These are phyloP conservation scores for Cacajao melanocephalus DNA, from an alignment of 2,797 vertebrate species.

Conservation along the genomic window DNA sequence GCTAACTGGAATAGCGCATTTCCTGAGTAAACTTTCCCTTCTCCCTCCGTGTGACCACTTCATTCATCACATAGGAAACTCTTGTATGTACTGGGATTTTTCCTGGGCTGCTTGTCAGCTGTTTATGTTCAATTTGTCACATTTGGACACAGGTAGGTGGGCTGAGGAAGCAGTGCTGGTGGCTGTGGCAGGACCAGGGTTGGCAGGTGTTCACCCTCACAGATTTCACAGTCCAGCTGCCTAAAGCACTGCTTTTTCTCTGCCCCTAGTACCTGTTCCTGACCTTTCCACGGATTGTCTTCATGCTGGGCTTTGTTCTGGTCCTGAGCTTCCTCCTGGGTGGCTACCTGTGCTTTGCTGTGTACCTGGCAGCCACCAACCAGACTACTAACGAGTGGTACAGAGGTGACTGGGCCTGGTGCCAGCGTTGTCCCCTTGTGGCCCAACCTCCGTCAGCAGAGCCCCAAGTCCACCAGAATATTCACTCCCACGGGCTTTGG, in stretches of 20 bases:
- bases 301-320: constrained; percentile 95
- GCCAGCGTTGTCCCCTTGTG: neutral
- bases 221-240: neutral
- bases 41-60: neutral
- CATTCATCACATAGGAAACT: neutral
- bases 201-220: neutral
- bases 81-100: neutral
- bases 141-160: neutral
- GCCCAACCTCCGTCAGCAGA: fast-evolving
- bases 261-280: constrained; percentile 93
- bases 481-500: constrained; percentile 82
- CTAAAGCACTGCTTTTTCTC: neutral
- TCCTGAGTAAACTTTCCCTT: neutral
- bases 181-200: neutral
- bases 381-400: constrained; percentile 96
- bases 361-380: constrained; percentile 92
- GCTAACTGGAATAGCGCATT: neutral
- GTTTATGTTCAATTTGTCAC: neutral
- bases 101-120: neutral
- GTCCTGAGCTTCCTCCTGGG: constrained; percentile 92
- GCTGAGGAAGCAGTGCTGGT: neutral
- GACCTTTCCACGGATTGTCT: constrained; percentile 94
- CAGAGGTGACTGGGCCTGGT: constrained; percentile 82
- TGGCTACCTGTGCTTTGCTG: constrained; percentile 90
- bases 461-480: constrained; percentile 60